Evolutionary conservation across 2,888 invertebrate species (phyloP), one percentile per base, ranked within the genome.

Genomic region (Apotomis capreana): DNA sequence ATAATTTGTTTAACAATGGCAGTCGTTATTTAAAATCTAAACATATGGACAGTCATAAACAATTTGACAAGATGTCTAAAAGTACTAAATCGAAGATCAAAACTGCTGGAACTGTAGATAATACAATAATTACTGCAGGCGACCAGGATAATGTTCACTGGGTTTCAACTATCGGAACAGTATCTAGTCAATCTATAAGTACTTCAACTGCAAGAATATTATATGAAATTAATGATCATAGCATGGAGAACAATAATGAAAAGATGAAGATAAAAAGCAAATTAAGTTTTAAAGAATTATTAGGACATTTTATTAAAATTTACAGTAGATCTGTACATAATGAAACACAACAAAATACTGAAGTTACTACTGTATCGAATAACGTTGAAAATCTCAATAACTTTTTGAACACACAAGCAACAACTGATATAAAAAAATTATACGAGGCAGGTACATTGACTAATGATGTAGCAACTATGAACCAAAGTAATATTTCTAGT

Each of bases 41-140:
- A 15, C 54, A 64, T 40, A 64, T 54, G 13, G 64, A 54, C 26
- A 57, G 57, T 44, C 55, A 57, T 13, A 55, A 4, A 0, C 55
- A 65, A 51, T 36, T n/a, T 49, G 10, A 9, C 1, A 51, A 62
- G 0, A 57, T 57, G 9, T n/a, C 46, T 26, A n/a, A 55, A 8
- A 15, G 40, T 55, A 44, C 44, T 8, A 54, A 15, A 44, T 12
- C 64, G 12, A 57, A 54, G n/a, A n/a, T 1, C 8, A 65, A 46
- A 46, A 36, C n/a, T 55, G n/a, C 3, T 12, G 12, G 12, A 9
- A 8, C 9, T 26, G 3, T 65, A 26, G 65, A 55, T 46, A 46
- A 57, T 36, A 8, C 44, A 46, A 4, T 57, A n/a, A 54, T 44
- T 44, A 65, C 55, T n/a, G 55, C 46, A 59, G 6, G 12, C 36